Conservation (phyloP, 2,888 invertebrate genomes). For the Apodemia duryi region DNA sequence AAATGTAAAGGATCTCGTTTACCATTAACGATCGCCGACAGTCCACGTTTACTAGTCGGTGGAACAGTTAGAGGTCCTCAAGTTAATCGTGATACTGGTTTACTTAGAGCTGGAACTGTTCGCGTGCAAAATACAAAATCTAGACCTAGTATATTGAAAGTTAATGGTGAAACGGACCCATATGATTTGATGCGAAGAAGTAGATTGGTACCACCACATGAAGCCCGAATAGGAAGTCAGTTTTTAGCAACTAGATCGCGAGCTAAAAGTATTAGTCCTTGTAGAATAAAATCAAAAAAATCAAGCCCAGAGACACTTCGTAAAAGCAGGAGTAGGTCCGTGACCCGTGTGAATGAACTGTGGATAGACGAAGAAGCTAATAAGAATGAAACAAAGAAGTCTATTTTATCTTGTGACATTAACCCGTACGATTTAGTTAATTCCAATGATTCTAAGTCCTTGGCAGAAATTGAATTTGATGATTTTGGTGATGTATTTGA, state of each 20-base stretch:
- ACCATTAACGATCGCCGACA: conserved; percentile 83
- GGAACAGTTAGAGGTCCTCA: conserved; percentile 82
- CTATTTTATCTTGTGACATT: conserved; percentile 90
- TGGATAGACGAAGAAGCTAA: conserved; percentile 64
- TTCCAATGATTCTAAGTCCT: conserved; percentile 65
- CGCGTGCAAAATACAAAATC: conserved; percentile 79
- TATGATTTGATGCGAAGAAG: conserved; percentile 91
- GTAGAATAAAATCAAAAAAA: conserved; percentile 75
- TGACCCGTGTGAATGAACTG: conserved; percentile 68
- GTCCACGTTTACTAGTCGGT: conserved; percentile 65
- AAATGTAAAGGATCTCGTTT: conserved; percentile 90
- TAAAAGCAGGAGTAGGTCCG: conserved; percentile 69
- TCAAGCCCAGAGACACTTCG: conserved; percentile 62
- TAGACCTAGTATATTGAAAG: conserved; percentile 83
- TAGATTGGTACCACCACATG: conserved; percentile 83
- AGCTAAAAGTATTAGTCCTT: conserved; percentile 79
- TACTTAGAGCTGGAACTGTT: conserved; percentile 81
- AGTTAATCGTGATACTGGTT: conserved; percentile 62
- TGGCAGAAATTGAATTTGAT: conserved; percentile 74
- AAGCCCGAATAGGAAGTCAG: conserved; percentile 74
- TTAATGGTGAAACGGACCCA: conserved; percentile 82
- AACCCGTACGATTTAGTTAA: conserved; percentile 91
- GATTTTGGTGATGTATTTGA: conserved; percentile 70
- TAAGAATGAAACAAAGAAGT: conserved; percentile 74
- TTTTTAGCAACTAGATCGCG: conserved; percentile 70